phyloP scores from a whole-genome alignment of 1,140 invertebrate genomes.

The Acromyrmex echinatior region DNA sequence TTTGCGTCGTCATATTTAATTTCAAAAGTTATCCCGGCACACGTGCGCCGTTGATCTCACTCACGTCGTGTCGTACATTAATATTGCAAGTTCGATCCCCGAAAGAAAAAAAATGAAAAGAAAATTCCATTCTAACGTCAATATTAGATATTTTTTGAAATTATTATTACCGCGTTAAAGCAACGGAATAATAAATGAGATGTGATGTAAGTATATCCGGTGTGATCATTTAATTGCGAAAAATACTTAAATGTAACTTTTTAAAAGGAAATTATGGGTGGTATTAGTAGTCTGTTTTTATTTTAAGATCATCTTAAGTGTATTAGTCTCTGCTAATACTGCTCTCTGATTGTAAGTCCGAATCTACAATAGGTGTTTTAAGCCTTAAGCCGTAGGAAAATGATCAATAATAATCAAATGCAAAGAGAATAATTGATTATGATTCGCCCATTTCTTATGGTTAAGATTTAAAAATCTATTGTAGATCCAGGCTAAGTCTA shows the following conservation, averaged over 20 bases:
- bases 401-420: no score
- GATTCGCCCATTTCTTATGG: no score
- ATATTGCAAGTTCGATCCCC: conserved; percentile 43
- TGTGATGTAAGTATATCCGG: neutral
- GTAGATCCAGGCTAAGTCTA: no score
- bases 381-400: no score
- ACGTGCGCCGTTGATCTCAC: conserved; percentile 59
- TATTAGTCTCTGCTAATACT: no score
- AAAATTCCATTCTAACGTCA: neutral
- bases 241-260: neutral
- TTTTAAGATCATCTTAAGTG: no score
- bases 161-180: neutral
- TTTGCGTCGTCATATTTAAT: conserved; percentile 63
- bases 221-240: neutral
- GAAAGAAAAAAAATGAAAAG: neutral
- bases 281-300: no score
- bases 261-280: no score
- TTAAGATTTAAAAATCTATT: no score
- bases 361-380: no score
- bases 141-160: neutral
- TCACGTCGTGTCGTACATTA: conserved; percentile 18
- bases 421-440: no score
- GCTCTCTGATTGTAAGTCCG: no score
- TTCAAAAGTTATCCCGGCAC: conserved; percentile 46
- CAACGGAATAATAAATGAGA: neutral